Evolutionary conservation across 2,888 invertebrate genomes (phyloP).

Genomic region (Camponotus fellah): DNA sequence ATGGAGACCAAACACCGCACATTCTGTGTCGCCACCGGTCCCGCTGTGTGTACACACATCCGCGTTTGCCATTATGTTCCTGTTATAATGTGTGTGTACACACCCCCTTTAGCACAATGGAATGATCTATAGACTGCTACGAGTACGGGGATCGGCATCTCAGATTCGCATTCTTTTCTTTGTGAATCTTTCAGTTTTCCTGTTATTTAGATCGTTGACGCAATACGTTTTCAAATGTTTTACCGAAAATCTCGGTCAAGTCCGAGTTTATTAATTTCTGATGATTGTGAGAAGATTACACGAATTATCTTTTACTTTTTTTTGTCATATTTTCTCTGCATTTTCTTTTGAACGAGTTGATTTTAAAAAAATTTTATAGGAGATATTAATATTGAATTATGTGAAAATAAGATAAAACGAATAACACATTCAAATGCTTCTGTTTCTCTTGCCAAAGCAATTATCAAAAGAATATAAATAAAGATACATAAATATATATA

Average conservation of each 20-base stretch:
- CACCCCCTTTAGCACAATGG: slow-evolving; percentile 80
- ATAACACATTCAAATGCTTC: not conserved
- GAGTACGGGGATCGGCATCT: slow-evolving; percentile 63
- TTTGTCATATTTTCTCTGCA: not conserved
- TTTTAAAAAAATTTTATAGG: not conserved
- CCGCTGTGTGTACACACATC: slow-evolving; percentile 81
- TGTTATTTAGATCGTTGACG: slow-evolving; percentile 4
- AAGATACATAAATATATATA: not conserved
- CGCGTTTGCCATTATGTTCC: slow-evolving; percentile 73
- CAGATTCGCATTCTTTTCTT: slow-evolving; percentile 68
- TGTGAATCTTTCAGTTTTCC: slow-evolving; percentile 25
- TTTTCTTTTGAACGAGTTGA: not conserved
- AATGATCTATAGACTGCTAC: slow-evolving; percentile 79
- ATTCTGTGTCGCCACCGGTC: slow-evolving; percentile 79
- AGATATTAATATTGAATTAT: not conserved
- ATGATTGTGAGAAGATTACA: not conserved
- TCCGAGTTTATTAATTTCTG: not conserved
- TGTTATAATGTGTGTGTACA: slow-evolving; percentile 81
- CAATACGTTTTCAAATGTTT: not conserved
- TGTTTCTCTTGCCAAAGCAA: not conserved
- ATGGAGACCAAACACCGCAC: slow-evolving; percentile 86
- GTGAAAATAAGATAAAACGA: not conserved
- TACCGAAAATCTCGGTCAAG: not conserved
- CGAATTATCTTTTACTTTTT: not conserved
- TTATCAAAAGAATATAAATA: not conserved